Evolutionary conservation across 2,113 vertebrate species (phyloP), one percentile per base, ranked within the genome.

Genomic region (Labeo catla): DNA sequence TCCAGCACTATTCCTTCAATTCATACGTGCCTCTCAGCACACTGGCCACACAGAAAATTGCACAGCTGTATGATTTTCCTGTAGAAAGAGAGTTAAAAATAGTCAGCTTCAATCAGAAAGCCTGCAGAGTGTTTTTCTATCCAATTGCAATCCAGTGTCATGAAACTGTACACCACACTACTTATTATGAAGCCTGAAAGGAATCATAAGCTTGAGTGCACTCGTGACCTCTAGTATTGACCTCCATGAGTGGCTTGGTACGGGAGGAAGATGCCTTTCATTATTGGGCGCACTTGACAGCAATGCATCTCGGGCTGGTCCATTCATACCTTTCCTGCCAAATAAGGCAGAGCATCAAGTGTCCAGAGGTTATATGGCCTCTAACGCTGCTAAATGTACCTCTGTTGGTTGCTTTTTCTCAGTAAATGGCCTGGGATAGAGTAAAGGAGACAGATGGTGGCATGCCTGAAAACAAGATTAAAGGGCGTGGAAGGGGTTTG

Each of bases 181-280:
- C 82, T 91, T 88, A 91, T 92, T 87, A 89, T 84, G 57, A 80
- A 84, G 61, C 77, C 89, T 84, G 85, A 89, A 87, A 86, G 80
- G 54, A 89, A 85, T 86, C 34, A 49, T 54, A 23, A 79, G 84
- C 80, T 85, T 83, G 84, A 86, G 49, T 74, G 70, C 34, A 23
- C 43, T 13, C 0, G 23, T 43, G 87, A 92, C 87, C 91, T 77
- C 5, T 91, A 72, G 43, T 83, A 15, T 78, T 88, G 89, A 92
- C 91, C 92, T 93, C 93, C 85, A 92, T 88, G 86, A 91, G 87
- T 88, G 82, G 59, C 90, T 85, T 43, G 63, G 74, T 63, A 39
- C 5, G 11, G 34, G 45, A 54, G 88, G 88, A 85, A 87, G 87
- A 91, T 84, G 81, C 85, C 86, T 87, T 91, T 92, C 89, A 92